Base-by-base conservation (phyloP, 1,140 invertebrate genomes). In the Camponotus vicinus region DNA sequence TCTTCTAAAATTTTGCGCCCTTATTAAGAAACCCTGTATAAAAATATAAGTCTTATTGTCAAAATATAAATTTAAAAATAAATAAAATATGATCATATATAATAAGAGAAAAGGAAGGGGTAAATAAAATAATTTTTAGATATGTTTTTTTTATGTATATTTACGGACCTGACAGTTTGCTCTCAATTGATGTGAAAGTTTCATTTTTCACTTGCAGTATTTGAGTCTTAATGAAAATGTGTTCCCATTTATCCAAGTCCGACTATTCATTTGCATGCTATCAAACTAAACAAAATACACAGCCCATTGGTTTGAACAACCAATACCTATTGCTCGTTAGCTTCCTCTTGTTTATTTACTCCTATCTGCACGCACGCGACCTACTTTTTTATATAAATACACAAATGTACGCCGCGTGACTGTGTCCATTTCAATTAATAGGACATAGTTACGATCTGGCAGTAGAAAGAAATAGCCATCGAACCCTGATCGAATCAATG, bases 401-500 rank as follows among this genome's bases (percentile, higher is more conserved):
- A 82, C 11, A 73, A 34, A 83, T 61, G 4, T 34, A 32, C 55
- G 4, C 18, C 37, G 75, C 21, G 8, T 57, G 52, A 59, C 55
- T 55, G 67, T 49, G 69, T 75, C 87, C 83, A 79, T 89, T 89
- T 78, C 57, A 86, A 88, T 89, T 89, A 89, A 88, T 69, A 73
- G 69, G 15, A 45, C 79, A 73, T 32, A 55, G 55, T 21, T 45
- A 61, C 55, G 67, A 83, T 45, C 32, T 32, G 32, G 42, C 40
- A 63, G 2, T 83, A 75, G 75, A 83, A 83, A 83, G 79, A 42
- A 73, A 45, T 49, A 61, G 69, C 55, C 15, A 37, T 83, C 69
- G 57, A 83, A 83, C 61, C 13, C 79, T 21, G 79, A 75, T 37
- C 55, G 32, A 83, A 63, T 5, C 55, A 32, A 83, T 61, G 18